Evolutionary conservation across 2,888 invertebrate species (phyloP).

Genomic region (Amiota communis): DNA sequence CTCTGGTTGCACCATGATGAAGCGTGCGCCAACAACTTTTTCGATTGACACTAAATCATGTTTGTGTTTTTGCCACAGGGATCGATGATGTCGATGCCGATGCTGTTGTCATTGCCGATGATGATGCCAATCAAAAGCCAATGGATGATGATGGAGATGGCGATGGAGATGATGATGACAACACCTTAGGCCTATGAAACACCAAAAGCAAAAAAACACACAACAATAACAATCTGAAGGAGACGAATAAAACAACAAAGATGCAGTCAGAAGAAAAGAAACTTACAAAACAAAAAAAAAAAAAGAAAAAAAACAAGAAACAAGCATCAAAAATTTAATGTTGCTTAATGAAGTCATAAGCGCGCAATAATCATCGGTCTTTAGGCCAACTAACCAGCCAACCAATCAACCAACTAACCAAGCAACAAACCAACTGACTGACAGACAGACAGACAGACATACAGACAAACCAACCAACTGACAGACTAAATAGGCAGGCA

Average conservation of each 20-base stretch:
- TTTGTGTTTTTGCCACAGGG: conserved; percentile 53
- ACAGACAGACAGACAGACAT: not conserved
- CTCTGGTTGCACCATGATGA: conserved; percentile 46
- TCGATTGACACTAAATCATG: conserved; percentile 59
- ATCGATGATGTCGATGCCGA: conserved; percentile 33
- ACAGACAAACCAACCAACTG: not conserved
- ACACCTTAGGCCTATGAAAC: not conserved
- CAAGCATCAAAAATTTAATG: not conserved
- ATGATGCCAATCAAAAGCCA: conserved; percentile 26
- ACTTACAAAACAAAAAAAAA: no score
- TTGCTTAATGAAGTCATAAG: conserved; percentile 59
- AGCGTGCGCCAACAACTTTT: conserved; percentile 36
- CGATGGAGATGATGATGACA: not conserved
- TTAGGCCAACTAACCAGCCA: not conserved
- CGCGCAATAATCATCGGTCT: conserved; percentile 13
- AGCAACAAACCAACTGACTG: not conserved
- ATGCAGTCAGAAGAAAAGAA: not conserved
- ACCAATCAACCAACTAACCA: conserved; percentile 16
- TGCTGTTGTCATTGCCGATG: conserved; percentile 35
- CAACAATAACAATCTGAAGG: not conserved
- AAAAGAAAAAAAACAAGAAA: not conserved
- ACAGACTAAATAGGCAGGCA: not conserved
- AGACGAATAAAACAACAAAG: not conserved
- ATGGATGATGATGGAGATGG: not conserved
- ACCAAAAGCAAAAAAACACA: not conserved